Percentiles rank a stretch among this genome's conserved stretches.
These are phyloP conservation scores for Nomada ferruginata DNA, from an alignment of 2,888 invertebrate species.

Conservation along the genomic window DNA sequence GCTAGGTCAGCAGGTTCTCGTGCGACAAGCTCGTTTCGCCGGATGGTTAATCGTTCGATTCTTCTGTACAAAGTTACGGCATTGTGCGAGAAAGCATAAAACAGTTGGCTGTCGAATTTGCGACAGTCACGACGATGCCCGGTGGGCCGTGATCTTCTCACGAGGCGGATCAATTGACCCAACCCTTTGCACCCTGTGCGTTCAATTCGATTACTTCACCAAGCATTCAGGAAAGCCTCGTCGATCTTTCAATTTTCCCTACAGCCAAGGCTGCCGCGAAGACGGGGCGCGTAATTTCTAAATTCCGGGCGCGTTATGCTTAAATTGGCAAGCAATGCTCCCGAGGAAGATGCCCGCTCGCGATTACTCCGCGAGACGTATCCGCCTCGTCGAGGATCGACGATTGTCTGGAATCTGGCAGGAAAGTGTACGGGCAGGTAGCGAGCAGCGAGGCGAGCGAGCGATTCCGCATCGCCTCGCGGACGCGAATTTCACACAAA, in stretches of 20 bases:
- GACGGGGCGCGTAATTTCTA: neutral
- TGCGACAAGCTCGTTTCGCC: constrained; percentile 7
- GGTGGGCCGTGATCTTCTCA: no score
- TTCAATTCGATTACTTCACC: no score
- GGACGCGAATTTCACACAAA: constrained; percentile 70
- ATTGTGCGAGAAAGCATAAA: neutral
- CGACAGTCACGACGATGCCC: neutral
- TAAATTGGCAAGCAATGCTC: neutral
- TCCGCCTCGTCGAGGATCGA: constrained; percentile 61
- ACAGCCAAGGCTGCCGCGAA: no score
- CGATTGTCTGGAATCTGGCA: constrained; percentile 56
- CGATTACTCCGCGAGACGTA: constrained; percentile 38
- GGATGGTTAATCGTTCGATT: neutral
- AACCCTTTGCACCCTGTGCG: no score
- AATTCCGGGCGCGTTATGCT: neutral
- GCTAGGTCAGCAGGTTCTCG: constrained; percentile 16
- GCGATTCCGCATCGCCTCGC: constrained; percentile 54
- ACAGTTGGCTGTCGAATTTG: no score
- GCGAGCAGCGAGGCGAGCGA: constrained; percentile 18
- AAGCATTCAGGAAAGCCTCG: no score
- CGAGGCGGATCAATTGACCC: no score
- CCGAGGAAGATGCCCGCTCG: constrained; percentile 1
- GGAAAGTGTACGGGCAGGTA: constrained; percentile 48
- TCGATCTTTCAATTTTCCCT: no score
- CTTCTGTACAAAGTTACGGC: neutral